Conservation (phyloP, 1,140 invertebrate genomes). For the Dendroctonus ponderosae region DNA sequence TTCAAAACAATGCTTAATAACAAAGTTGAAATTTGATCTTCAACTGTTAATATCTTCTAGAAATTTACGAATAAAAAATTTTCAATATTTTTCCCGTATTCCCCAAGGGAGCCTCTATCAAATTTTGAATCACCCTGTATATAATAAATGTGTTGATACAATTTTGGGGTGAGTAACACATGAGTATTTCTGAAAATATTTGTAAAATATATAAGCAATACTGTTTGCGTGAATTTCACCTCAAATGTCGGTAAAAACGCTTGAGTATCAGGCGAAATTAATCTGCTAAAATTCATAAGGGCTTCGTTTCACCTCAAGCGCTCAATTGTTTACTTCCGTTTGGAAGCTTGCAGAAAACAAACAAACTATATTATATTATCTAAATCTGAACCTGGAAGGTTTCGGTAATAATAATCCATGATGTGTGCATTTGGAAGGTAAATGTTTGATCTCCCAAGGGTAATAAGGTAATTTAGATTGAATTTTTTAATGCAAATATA, state of each 20-base stretch:
- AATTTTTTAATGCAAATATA: background rate
- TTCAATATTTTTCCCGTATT: no score
- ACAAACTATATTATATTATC: constrained; percentile 19
- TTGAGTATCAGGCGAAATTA: no score
- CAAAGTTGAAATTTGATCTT: no score
- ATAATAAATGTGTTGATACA: no score
- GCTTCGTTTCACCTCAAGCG: constrained; percentile 20
- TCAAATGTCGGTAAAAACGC: no score
- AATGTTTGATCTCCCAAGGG: constrained; percentile 14
- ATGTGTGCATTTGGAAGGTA: constrained; percentile 9
- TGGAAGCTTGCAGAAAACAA: constrained; percentile 12
- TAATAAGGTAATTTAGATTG: constrained; percentile 10
- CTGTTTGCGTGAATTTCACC: background rate
- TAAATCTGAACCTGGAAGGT: constrained; percentile 11
- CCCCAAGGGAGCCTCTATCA: no score
- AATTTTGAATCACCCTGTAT: no score
- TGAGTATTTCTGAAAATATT: background rate
- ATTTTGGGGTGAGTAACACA: no score
- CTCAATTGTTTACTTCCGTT: constrained; percentile 18
- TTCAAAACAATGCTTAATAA: no score
- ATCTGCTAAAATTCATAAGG: constrained; percentile 8
- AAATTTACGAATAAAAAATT: no score
- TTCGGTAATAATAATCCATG: constrained; percentile 14
- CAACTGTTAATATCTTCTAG: no score
- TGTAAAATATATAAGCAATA: background rate